phyloP scores from a whole-genome alignment of 1,140 invertebrate genomes.

The Glossosoma conforme region DNA sequence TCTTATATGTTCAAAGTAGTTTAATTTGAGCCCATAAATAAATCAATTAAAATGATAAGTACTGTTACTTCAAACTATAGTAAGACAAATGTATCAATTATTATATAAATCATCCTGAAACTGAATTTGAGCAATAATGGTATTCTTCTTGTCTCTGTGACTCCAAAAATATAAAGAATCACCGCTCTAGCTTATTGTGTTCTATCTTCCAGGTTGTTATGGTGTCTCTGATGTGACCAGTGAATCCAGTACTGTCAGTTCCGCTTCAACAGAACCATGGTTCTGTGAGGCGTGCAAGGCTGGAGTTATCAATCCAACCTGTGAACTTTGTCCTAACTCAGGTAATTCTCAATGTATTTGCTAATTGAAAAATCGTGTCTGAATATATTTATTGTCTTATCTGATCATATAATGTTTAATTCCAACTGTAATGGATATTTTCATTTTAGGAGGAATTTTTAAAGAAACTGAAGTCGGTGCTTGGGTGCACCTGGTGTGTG shows the following conservation, averaged over 20 bases:
- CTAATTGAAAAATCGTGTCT: background rate
- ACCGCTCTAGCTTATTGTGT: too few relatives aligned
- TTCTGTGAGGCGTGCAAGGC: conserved; percentile 98
- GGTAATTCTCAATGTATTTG: conserved; percentile 40
- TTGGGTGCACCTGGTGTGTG: conserved; percentile 97
- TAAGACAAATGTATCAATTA: too few relatives aligned
- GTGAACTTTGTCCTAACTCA: conserved; percentile 82
- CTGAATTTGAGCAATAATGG: too few relatives aligned
- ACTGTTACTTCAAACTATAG: too few relatives aligned
- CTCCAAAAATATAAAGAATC: too few relatives aligned
- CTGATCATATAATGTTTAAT: background rate
- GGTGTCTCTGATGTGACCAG: conserved; percentile 91
- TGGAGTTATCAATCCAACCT: conserved; percentile 76
- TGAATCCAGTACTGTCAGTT: conserved; percentile 83
- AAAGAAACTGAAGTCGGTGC: conserved; percentile 95
- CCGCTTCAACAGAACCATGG: conserved; percentile 94
- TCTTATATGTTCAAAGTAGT: too few relatives aligned
- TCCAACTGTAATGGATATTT: conserved; percentile 8
- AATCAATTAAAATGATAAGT: too few relatives aligned
- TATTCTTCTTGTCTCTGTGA: too few relatives aligned
- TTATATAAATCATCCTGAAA: too few relatives aligned
- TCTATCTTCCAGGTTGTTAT: conserved; percentile 69
- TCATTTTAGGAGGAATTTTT: conserved; percentile 77
- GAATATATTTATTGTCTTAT: background rate
- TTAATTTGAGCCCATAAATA: too few relatives aligned